Evolutionary conservation across 2,113 vertebrate species (phyloP), one percentile per base, ranked within the genome.

Genomic region (Eulacestoma nigropectus): DNA sequence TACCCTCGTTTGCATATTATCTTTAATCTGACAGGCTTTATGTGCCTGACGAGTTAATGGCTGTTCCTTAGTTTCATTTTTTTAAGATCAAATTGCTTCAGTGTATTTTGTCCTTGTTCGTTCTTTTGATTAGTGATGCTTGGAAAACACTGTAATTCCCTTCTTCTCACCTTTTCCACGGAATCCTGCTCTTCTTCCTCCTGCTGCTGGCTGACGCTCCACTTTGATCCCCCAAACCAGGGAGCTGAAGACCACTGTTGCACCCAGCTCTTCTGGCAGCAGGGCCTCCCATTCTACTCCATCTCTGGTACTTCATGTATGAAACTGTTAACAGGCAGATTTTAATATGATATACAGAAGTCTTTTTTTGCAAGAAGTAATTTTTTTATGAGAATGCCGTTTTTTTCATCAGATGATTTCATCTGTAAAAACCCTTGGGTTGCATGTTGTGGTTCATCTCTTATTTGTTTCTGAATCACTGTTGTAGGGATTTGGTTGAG

Each of bases 21-120:
- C 59, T 91, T 96, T 95, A 83, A 89, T 92, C 65, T 90, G 79
- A n/a, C 22, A 53, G 29, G n/a, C 91, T 91, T 86, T 89, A 90
- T 74, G 65, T 91, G 60, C 72, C 33, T 4, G 17, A 69, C 56
- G 79, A 86, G 84, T 76, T 82, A 67, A 53, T 1, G 13, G 87
- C 47, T 57, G 19, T 93, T 93, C 32, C 69, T 62, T 64, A 57
- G 42, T 70, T 91, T 89, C 44, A 46, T 35, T 81, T 72, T 85
- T 75, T n/a, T 0, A 8, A 18, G 33, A 77, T 90, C 41, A 82
- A 67, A 47, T 81, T 95, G 29, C 60, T 73, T 81, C 76, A 50
- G 1, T 85, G 23, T 81, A 11, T 86, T 94, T 95, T 91, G 18
- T 59, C 63, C 49, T 78, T 79, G 50, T 92, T 90, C 74, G 91